Evolutionary conservation across 2,888 invertebrate genomes (phyloP).

Genomic region (Nemotelus nigrinus): DNA sequence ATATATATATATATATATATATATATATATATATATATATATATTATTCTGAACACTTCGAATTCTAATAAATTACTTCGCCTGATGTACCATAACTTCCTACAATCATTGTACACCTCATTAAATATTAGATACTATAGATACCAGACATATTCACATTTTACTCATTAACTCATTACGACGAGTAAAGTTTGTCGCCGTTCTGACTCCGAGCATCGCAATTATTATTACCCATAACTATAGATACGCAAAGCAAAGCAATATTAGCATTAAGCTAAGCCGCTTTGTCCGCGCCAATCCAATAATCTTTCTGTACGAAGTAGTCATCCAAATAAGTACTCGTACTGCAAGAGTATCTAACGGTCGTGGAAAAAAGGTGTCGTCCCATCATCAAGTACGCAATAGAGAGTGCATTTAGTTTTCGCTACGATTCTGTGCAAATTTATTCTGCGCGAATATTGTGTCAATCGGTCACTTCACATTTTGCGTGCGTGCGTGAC

Average conservation of each 20-base stretch:
- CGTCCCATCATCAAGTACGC: background rate
- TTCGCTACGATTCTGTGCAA: slow-evolving; percentile 19
- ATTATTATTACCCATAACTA: background rate
- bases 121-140: background rate
- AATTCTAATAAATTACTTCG: too few relatives aligned
- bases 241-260: background rate
- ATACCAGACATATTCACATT: background rate
- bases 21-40: too few relatives aligned
- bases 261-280: too few relatives aligned
- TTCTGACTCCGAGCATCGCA: background rate
- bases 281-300: too few relatives aligned
- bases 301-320: too few relatives aligned
- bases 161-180: background rate
- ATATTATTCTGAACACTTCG: too few relatives aligned
- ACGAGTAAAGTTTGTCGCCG: background rate
- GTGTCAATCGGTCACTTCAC: slow-evolving; percentile 43
- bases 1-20: too few relatives aligned
- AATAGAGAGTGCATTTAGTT: background rate
- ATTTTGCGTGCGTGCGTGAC: slow-evolving; percentile 25
- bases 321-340: too few relatives aligned
- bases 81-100: too few relatives aligned
- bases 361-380: too few relatives aligned
- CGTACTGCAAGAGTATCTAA: too few relatives aligned
- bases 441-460: slow-evolving; percentile 15
- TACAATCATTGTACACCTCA: background rate